Evolutionary conservation across 2,797 vertebrate species (phyloP).

Genomic region (Thamnophis elegans): DNA sequence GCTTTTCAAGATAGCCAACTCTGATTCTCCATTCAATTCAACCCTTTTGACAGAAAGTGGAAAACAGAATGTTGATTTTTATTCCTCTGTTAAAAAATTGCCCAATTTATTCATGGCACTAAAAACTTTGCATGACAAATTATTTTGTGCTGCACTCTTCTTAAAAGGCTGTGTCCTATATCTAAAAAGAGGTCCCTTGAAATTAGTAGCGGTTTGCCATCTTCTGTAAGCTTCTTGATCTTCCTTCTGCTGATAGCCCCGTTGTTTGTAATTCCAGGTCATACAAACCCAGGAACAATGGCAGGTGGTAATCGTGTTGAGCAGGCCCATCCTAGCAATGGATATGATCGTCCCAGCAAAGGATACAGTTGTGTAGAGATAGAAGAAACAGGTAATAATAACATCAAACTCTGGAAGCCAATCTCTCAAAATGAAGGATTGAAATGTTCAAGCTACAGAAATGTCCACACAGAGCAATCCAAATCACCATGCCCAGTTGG

Average conservation of each 20-base stretch:
- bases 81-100: not conserved
- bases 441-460: not conserved
- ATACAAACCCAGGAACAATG: not conserved
- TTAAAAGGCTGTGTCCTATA: not conserved
- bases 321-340: not conserved
- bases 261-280: not conserved
- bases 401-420: not conserved
- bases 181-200: not conserved
- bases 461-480: not conserved
- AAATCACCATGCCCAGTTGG: not conserved
- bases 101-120: too few relatives aligned
- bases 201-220: not conserved
- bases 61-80: not conserved
- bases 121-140: not conserved
- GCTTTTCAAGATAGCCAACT: too few relatives aligned
- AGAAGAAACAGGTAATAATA: not conserved
- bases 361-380: not conserved
- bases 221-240: not conserved
- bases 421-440: not conserved
- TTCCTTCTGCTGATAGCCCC: not conserved
- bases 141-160: not conserved
- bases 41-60: not conserved
- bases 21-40: too few relatives aligned
- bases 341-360: too few relatives aligned
- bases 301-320: accelerated